Conservation (phyloP, 1,140 invertebrate species). For the Dufourea novaeangliae region DNA sequence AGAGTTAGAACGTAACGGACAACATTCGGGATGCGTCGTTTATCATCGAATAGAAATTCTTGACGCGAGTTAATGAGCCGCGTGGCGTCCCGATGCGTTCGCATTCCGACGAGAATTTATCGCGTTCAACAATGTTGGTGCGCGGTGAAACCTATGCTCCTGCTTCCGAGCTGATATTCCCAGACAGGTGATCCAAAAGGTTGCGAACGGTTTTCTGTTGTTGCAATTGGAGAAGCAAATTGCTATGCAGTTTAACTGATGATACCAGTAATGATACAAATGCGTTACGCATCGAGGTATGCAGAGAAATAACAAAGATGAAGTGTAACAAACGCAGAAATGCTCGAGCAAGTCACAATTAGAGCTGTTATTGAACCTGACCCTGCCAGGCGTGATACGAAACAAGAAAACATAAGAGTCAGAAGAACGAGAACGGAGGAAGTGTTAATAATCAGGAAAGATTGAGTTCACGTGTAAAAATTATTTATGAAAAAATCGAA, state of each 20-base stretch:
- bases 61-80: background rate
- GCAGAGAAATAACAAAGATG: no score
- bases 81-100: background rate
- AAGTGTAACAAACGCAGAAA: no score
- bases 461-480: no score
- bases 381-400: no score
- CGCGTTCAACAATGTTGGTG: background rate
- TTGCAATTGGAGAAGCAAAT: background rate
- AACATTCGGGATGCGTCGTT: background rate
- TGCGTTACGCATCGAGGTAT: no score
- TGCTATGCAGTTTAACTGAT: background rate
- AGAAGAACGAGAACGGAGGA: no score
- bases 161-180: background rate
- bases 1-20: background rate
- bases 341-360: no score
- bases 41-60: background rate
- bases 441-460: no score
- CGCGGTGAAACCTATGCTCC: background rate
- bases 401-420: no score
- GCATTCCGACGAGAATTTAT: background rate
- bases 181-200: background rate
- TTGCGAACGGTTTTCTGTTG: background rate
- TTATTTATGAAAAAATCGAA: no score
- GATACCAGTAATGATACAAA: no score
- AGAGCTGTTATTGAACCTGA: no score